These are phyloP conservation scores for Campoplex capitator DNA, from an alignment of 2,888 invertebrate species.

Conservation along the genomic window DNA sequence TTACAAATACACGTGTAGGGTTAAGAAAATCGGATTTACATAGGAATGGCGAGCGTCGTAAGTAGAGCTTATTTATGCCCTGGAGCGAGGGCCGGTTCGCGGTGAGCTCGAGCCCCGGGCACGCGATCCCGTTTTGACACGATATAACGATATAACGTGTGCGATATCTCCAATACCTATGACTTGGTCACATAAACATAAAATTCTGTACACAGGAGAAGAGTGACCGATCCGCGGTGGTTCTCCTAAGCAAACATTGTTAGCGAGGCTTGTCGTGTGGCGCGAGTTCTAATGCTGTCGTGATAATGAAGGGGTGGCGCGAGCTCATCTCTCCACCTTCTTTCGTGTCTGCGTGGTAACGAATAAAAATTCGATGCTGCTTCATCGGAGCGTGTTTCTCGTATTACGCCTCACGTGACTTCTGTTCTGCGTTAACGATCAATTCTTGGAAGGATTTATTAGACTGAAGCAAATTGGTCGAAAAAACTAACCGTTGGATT, in stretches of 20 bases:
- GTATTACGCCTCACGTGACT: conserved; percentile 29
- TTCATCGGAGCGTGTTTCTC: conserved; percentile 31
- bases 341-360: conserved; percentile 15
- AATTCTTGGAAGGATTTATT: conserved; percentile 29
- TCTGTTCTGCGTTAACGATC: conserved; percentile 11
- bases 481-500: background rate
- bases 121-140: conserved; percentile 78
- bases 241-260: conserved; percentile 70
- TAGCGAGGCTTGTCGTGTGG: conserved; percentile 68
- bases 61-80: conserved; percentile 80
- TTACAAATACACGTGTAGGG: conserved; percentile 13
- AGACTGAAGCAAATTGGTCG: background rate
- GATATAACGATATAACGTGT: conserved; percentile 69
- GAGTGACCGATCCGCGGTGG: conserved; percentile 67
- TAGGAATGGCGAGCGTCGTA: conserved; percentile 77
- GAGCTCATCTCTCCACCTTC: conserved; percentile 18
- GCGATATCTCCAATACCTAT: conserved; percentile 17
- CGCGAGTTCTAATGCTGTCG: conserved; percentile 56
- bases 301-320: conserved; percentile 46
- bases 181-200: background rate
- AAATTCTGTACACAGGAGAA: conserved; percentile 25
- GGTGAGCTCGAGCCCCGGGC: conserved; percentile 66
- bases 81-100: conserved; percentile 67
- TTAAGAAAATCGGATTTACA: conserved; percentile 73
- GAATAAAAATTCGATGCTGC: conserved; percentile 35